Evolutionary conservation across 2,888 invertebrate genomes (phyloP), one percentile per base, ranked within the genome.

Genomic region (Bruchidius siliquastri): DNA sequence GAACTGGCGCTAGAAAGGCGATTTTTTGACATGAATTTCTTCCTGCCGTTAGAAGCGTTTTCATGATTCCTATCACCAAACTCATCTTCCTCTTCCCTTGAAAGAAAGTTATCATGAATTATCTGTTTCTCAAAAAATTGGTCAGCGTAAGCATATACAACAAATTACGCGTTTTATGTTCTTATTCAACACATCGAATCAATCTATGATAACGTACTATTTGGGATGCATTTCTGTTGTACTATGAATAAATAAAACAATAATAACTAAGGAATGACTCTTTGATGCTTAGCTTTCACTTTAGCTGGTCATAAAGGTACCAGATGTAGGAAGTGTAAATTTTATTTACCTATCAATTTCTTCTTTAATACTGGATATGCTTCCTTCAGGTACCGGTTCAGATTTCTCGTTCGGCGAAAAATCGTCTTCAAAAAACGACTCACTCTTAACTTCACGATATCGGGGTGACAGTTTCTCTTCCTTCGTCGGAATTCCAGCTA

Each of bases 371-470:
- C 84, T 84, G 20, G 85, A 82, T 76, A 85, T 84, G 67, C 80
- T 80, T 69, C 83, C 81, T 20, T 78, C 76, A 67, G 76, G 72
- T 30, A 74, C 30, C 69, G 74, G 71, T 20, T 79, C 80, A 2
- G 73, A 67, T 74, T 79, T 80, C 73, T 84, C 83, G 4, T 89
- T 88, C 2, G 87, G 87, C 0, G 87, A 89, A 74, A 91, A 89
- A 78, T 91, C 91, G 80, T 91, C 91, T 78, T 91, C 90, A 79
- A 89, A 89, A 20, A 85, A 82, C 8, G 86, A 86, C 71, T 84
- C 49, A 49, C 18, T 49, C 18, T 49, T 49, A 49, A 49, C 49
- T 18, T 49, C 49, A 1, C 79, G 81, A 73, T 79, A 82, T 21
- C 80, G 75, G 21, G 79, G 78, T 20, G 80, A 80, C 68, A 79